A percentile compares a stretch with the other conserved stretches of the same genome.
Evolutionary conservation across 2,797 vertebrate genomes (phyloP).

Genomic region (Hirundo rustica): DNA sequence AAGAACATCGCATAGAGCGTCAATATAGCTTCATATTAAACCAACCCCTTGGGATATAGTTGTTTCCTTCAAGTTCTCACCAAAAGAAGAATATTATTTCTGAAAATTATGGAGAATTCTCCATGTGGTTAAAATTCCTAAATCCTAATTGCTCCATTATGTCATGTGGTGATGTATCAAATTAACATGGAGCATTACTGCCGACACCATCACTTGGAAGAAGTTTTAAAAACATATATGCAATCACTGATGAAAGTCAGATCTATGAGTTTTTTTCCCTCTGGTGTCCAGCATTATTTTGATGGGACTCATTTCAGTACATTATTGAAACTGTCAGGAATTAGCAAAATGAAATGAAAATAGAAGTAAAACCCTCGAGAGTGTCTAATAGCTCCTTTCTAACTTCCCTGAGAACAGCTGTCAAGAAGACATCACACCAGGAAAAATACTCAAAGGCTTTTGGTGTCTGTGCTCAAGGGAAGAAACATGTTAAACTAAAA

Average conservation of each 20-base stretch:
- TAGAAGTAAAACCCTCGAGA: not conserved
- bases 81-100: not conserved
- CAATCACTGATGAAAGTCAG: not conserved
- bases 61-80: not conserved
- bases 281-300: conserved; percentile 20
- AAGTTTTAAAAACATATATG: not conserved
- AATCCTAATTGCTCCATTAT: not conserved
- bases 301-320: not conserved
- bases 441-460: not conserved
- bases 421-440: not conserved
- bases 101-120: not conserved
- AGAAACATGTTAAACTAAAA: not conserved
- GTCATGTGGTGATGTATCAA: accelerated
- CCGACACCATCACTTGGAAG: not conserved
- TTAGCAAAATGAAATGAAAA: conserved; percentile 45
- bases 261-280: not conserved
- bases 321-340: conserved; percentile 24
- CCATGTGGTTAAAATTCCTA: not conserved
- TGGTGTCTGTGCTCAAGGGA: not conserved
- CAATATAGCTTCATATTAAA: not conserved
- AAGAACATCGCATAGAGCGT: not conserved
- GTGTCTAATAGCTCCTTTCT: not conserved
- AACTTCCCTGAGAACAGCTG: not conserved
- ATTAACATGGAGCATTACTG: not conserved
- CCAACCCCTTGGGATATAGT: not conserved